Base-by-base conservation (phyloP, 2,797 vertebrate genomes). In the Ceryle rudis region DNA sequence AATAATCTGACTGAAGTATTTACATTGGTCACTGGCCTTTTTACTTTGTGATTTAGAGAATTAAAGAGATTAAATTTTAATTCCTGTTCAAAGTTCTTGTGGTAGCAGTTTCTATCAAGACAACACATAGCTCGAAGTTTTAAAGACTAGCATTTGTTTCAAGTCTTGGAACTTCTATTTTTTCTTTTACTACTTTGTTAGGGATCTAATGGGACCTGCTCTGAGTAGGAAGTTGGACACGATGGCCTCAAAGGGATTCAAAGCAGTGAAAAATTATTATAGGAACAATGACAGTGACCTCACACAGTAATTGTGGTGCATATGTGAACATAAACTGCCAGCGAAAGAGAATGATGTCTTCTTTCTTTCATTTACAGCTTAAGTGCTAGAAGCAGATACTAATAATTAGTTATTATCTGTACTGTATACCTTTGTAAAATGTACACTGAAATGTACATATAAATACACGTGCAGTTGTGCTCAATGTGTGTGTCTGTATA, bases 1-100 rank as follows among this genome's bases (percentile, higher is more conserved):
- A 93, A 71, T 94, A 93, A 91, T 94, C 69, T 86, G 49, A 72
- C 37, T 78, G 81, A 93, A 91, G 61, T 83, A 71, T 93, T 92
- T 91, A 78, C 77, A 42, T 35, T 82, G 80, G 79, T 86, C 69
- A 84, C 19, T 91, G 72, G 69, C 25, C 11, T 82, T 90, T 87
- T 87, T 87, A 82, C 10, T 93, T 83, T 47, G 17, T 92, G 42
- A 71, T 81, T 93, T 65, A 65, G n/a, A 75, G 10, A 62, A 35
- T 35, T 91, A 69, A 94, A 72, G 69, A 92, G 67, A 89, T 93
- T 80, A 93, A 67, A 11, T 54, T 85, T 86, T 88, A 83, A 94
- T 90, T 93, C 61, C n/a, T 83, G 15, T 57, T 75, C 83, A 61
- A 89, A 54, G 14, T 80, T 95, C 39, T 35, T 80, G 35, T 60